Conservation (phyloP, 2,113 vertebrate species). For the Colistium nudipinnis region DNA sequence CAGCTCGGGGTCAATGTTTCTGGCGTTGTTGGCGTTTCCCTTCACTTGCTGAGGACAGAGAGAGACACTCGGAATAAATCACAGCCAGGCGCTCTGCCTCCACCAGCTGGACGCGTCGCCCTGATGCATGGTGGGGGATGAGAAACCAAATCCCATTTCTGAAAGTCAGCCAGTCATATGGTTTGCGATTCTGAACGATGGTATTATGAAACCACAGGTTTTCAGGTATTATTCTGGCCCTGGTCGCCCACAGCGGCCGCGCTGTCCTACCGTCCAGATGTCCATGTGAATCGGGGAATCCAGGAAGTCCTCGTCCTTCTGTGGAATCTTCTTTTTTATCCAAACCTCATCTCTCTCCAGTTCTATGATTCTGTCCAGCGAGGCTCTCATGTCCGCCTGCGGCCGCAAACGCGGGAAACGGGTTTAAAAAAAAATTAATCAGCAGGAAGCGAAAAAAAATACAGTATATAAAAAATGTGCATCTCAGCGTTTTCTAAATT, state of each 20-base stretch:
- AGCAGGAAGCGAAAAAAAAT: neutral
- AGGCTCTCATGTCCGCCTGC: constrained; percentile 67
- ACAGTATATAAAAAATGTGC: neutral
- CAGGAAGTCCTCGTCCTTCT: constrained; percentile 58
- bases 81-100: constrained; percentile 34
- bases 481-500: too few relatives aligned
- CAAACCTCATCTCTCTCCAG: constrained; percentile 68
- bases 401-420: neutral
- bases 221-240: too few relatives aligned
- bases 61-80: neutral
- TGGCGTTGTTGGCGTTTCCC: neutral
- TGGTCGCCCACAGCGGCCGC: too few relatives aligned
- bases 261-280: constrained; percentile 72
- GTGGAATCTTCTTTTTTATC: constrained; percentile 37
- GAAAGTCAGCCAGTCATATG: too few relatives aligned
- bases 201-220: too few relatives aligned
- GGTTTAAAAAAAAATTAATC: too few relatives aligned
- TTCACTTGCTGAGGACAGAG: constrained; percentile 66
- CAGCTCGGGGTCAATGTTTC: constrained; percentile 63
- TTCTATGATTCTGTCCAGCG: constrained; percentile 48
- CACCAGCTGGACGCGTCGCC: neutral
- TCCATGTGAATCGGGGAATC: constrained; percentile 72
- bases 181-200: too few relatives aligned
- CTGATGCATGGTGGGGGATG: too few relatives aligned
- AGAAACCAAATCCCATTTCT: too few relatives aligned